Evolutionary conservation across 2,888 invertebrate genomes (phyloP), one percentile per base, ranked within the genome.

Genomic region (Scrobipalpa atriplicella): DNA sequence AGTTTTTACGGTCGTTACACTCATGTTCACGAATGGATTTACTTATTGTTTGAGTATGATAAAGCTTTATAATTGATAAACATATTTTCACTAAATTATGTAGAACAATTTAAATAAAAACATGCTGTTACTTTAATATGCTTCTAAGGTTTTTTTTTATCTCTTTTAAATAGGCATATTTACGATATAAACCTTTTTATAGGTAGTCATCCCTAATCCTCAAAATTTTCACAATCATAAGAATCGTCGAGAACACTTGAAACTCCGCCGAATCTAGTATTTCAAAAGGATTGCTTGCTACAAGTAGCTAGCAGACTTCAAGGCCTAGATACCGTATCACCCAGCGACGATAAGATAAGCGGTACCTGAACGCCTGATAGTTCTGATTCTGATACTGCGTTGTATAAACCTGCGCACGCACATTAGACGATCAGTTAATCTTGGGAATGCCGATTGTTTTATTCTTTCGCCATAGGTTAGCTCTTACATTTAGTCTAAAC

Each of bases 261-360:
- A 43, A 10, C n/a, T 5, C 1, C n/a, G 7, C 16, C 16, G 16
- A 47, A 47, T 47, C 47, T 47, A 16, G 1, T 47, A 47, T 47
- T 47, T 47, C 47, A n/a, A 47, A 47, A 16, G n/a, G 38, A 29
- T 29, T 58, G n/a, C 19, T 56, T 5, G 2, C 5, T 21, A 21
- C 21, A 3, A 16, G 36, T 58, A 58, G 58, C 38, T 29, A 18
- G 58, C 58, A 58, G 36, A 29, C 58, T 58, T 58, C 36, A 58
- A 58, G 58, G 58, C 58, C 11, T 3, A 36, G 58, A 58, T 58
- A 54, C 47, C 47, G 47, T 47, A 47, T 19, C 54, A n/a, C n/a
- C n/a, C n/a, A 29, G 36, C 58, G 36, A 58, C 58, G 58, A 58
- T 58, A 36, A 58, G 58, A 58, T 58, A 58, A 29, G 8, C 3